Base-by-base conservation (phyloP, 2,797 vertebrate species). In the Coregonus suidteri region DNA sequence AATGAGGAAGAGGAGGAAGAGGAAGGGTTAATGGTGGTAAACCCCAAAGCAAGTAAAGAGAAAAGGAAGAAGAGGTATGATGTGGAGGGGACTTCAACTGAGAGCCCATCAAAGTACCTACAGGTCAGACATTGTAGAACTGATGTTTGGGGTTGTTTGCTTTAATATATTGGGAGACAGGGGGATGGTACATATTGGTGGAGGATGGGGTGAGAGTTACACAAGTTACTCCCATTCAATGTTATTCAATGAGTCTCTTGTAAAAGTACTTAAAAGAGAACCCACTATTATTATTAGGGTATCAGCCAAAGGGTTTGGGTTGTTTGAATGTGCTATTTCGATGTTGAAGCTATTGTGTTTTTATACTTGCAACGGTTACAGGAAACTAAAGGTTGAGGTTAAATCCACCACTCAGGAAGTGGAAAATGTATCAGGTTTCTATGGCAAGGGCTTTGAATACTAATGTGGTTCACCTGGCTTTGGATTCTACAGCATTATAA, bases 1-100 rank as follows among this genome's bases (percentile, higher is more conserved):
- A 18, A 70, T 15, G 51, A 78, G 16, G 62, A 66, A 31, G 75
- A 81, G 11, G 56, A 80, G 18, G 59, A 79, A 11, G 67, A 54
- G 15, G 47, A 9, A 54, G 18, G 73, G 4, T 30, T n/a, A 6
- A 2, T 18, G 34, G 35, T 14, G 72, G 54, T 41, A 18, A 41
- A 18, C 5, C n/a, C 59, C 59, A 35, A 47, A 20, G 59, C 59
- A 64, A 9, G 20, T 30, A 41, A 59, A 14, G 20, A 18, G 13
- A 72, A 72, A 53, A 14, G 11, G 70, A 74, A n/a, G 34, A 13
- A 59, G 30, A 74, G 56, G 18, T 34, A 14, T 1, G 47, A 52
- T 53, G 54, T 41, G 4, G 35, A 56, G 9, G 16, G 20, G 70
- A 52, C 47, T 14, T 31, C 70, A 1, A 71, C 34, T 6, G 16